phyloP scores from a whole-genome alignment of 2,113 vertebrate genomes.

The Ptyas mucosa region DNA sequence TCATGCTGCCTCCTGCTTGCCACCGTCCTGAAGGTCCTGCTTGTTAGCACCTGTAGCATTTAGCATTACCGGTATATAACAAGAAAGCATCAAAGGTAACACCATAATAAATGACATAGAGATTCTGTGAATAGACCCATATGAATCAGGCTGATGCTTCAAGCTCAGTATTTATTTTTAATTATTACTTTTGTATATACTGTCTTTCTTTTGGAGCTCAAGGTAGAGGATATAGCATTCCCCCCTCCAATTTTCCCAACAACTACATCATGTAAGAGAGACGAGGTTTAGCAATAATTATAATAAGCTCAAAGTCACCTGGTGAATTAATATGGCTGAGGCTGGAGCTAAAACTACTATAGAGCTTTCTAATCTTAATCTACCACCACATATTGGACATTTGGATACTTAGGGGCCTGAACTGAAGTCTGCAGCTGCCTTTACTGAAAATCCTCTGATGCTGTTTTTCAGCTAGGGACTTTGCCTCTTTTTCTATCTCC shows the following conservation, averaged over 20 bases:
- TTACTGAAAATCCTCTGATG: not conserved
- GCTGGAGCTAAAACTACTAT: not conserved
- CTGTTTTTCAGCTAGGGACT: not conserved
- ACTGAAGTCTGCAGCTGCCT: not conserved
- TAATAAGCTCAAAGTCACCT: not conserved
- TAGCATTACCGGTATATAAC: not conserved
- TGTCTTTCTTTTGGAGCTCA: not conserved
- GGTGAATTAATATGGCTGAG: not conserved
- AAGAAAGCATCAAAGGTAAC: slow-evolving; percentile 6
- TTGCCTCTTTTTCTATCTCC: not conserved
- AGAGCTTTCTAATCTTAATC: not conserved
- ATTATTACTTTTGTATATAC: not conserved
- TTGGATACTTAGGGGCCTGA: not conserved
- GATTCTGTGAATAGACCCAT: not conserved
- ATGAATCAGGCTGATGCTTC: not conserved
- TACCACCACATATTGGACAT: not conserved
- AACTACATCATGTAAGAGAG: not conserved
- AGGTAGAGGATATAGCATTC: not conserved
- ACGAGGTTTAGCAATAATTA: not conserved
- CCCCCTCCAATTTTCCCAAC: not conserved
- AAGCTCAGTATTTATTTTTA: not conserved
- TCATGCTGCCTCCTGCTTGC: not conserved
- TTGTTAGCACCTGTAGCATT: not conserved
- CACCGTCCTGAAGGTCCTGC: not conserved
- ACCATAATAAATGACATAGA: not conserved